Evolutionary conservation across 2,888 invertebrate species (phyloP), one percentile per base, ranked within the genome.

Genomic region (Brachyptera putata): DNA sequence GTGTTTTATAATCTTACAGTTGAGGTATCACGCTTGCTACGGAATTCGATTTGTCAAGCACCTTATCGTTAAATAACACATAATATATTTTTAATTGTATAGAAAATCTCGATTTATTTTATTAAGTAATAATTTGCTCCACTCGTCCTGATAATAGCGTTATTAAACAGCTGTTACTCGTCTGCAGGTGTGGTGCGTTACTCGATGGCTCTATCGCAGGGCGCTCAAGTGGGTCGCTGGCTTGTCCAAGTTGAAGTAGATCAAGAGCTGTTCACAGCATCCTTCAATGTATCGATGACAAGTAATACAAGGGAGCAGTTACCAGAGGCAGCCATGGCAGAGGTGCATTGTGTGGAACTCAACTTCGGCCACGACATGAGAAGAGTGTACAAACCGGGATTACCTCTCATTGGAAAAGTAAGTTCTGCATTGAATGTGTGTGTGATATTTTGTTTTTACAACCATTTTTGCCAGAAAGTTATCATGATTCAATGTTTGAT

Each of bases 321-420:
- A 30, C 30, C 75, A 2, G 83, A 84, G 26, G 80, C 84, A 0
- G 81, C 84, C 0, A 84, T 83, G 1, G 84, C 83, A 5, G 84
- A 85, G 65, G 84, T 84, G 66, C 85, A 85, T 68, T 84, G 83
- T 66, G 84, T 84, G 11, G 84, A 84, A 67, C 73, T 85, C 60
- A 56, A 84, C 55, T 85, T 85, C 59, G 83, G 84, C 53, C 80
- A 80, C 57, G 84, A 82, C 69, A 84, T 84, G 83, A 72, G 84
- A 43, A 71, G 84, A 49, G 73, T 84, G 43, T 85, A 84, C 72
- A 85, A 85, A 66, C 84, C 84, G 30, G 84, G 84, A 36, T 72
- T 85, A 58, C 84, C 84, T 5, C 84, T 84, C 70, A 79, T 83
- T 60, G 85, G 85, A 66, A 79, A 84, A 75, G 84, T 84, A 68